Base-by-base conservation (phyloP, 2,888 invertebrate genomes). In the Litoditis marina region DNA sequence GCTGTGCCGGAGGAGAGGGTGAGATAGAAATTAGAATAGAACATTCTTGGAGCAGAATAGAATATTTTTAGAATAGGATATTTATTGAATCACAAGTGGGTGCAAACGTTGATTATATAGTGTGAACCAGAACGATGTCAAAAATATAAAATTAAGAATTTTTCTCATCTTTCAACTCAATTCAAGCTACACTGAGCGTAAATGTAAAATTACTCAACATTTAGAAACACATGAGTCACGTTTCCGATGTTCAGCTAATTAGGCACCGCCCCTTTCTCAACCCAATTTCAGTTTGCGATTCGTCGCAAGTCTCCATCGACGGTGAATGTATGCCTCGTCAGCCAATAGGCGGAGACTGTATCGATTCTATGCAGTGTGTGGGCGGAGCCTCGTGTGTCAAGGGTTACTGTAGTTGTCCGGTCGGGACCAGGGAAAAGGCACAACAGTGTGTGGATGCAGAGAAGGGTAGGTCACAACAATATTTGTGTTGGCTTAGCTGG, bases 1-100 rank as follows among this genome's bases (percentile, higher is more conserved):
- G 76, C 55, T 76, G 76, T 61, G 74, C 76, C 16, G 75, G 71
- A 8, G 69, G 72, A 50, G 72, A 76, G 49, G 65, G 73, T 75
- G 27, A 8, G n/a, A n/a, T n/a, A n/a, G n/a, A n/a, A n/a, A n/a
- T n/a, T n/a, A n/a, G n/a, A 6, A 36, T 11, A 36, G 36, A 36
- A 13, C 16, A 36, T 36, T 16, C 11, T 11, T 11, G 36, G 11
- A 13, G 11, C 16, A 36, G 16, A 36, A 36, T 36, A 36, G 16
- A 36, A 36, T 36, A n/a, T n/a, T n/a, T n/a, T n/a, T n/a, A n/a
- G n/a, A n/a, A n/a, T n/a, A n/a, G n/a, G n/a, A n/a, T n/a, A n/a
- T n/a, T n/a, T n/a, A n/a, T n/a, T n/a, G n/a, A n/a, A n/a, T n/a
- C n/a, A n/a, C n/a, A n/a, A n/a, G 16, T 13, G 36, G n/a, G n/a